phyloP scores from a whole-genome alignment of 2,888 invertebrate genomes.

The Cheilosia vulpina region DNA sequence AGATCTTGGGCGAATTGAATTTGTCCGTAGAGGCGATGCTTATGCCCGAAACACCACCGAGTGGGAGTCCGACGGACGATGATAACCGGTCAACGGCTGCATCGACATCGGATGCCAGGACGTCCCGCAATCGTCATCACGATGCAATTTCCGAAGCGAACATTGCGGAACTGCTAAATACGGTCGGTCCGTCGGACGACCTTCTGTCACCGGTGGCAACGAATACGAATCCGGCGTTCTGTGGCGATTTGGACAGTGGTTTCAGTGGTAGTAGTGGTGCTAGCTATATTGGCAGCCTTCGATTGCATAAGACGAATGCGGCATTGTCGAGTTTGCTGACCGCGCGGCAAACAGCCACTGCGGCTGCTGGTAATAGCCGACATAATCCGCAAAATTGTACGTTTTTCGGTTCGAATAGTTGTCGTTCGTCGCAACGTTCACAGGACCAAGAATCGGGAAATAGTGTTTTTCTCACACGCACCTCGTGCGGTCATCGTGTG shows the following conservation, averaged over 20 bases:
- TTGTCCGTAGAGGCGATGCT: slow-evolving; percentile 95
- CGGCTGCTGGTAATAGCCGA: slow-evolving; percentile 73
- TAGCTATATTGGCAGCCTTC: slow-evolving; percentile 90
- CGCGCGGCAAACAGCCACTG: slow-evolving; percentile 77
- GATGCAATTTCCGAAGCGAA: slow-evolving; percentile 87
- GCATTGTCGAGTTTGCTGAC: slow-evolving; percentile 79
- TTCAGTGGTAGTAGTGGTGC: slow-evolving; percentile 93
- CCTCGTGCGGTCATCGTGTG: slow-evolving; percentile 83
- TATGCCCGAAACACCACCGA: slow-evolving; percentile 89
- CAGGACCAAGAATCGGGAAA: slow-evolving; percentile 73
- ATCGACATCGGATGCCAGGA: slow-evolving; percentile 29
- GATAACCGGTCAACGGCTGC: slow-evolving; percentile 69
- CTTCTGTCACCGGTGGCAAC: slow-evolving; percentile 83
- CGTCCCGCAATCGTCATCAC: slow-evolving; percentile 82
- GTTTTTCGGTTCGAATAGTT: slow-evolving; percentile 80
- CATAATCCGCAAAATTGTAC: slow-evolving; percentile 73
- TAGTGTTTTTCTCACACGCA: slow-evolving; percentile 80
- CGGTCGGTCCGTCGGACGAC: slow-evolving; percentile 85
- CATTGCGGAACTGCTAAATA: slow-evolving; percentile 86
- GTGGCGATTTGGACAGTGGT: slow-evolving; percentile 89
- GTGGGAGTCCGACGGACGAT: slow-evolving; percentile 84
- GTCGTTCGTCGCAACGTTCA: slow-evolving; percentile 82
- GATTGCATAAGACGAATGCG: slow-evolving; percentile 83
- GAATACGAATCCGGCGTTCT: slow-evolving; percentile 81
- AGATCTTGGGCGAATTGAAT: slow-evolving; percentile 93